Conservation (phyloP, 2,113 vertebrate genomes). For the Tachycineta bicolor region DNA sequence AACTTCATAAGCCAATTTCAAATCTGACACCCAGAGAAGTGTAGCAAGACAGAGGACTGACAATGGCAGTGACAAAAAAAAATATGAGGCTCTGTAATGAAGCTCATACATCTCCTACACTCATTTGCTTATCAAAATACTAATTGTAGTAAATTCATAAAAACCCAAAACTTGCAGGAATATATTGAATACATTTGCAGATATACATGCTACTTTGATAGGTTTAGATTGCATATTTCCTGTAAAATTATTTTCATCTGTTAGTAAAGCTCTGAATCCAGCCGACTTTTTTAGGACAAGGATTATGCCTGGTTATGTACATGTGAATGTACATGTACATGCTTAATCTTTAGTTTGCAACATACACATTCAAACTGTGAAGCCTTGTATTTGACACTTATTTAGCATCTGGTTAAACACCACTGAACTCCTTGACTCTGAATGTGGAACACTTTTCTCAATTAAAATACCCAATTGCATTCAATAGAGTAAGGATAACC, state of each 20-base stretch:
- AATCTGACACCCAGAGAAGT: not conserved
- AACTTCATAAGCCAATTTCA: not conserved
- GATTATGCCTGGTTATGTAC: not conserved
- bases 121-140: not conserved
- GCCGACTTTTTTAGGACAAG: not conserved
- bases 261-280: not conserved
- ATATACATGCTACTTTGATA: not conserved
- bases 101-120: not conserved
- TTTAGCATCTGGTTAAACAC: constrained; percentile 8
- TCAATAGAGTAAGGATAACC: not conserved
- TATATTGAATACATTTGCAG: not conserved
- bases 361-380: not conserved
- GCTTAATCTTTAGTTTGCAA: constrained; percentile 2
- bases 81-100: not conserved
- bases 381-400: not conserved
- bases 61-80: not conserved
- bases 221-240: not conserved
- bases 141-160: not conserved
- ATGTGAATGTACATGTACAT: not conserved
- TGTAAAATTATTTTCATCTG: not conserved
- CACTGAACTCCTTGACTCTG: not conserved
- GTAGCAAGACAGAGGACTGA: not conserved
- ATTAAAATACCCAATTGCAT: not conserved
- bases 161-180: not conserved
- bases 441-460: not conserved